A percentile compares a stretch with the other conserved stretches of the same genome.
Conservation (phyloP, 2,888 invertebrate genomes). For the Petrolisthes manimaculis region DNA sequence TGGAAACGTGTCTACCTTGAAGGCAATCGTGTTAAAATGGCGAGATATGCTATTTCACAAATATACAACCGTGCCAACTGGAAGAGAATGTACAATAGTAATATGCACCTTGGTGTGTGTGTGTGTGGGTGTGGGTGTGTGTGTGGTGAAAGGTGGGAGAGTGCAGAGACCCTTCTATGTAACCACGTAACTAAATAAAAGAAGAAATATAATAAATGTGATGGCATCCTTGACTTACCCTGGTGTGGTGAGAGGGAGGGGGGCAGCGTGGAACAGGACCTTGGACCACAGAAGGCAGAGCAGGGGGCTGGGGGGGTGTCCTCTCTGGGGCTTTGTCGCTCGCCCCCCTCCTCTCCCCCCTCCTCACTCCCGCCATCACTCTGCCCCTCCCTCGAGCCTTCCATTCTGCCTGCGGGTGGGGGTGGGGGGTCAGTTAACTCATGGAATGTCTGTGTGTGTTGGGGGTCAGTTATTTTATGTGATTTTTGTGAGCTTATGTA, state of each 20-base stretch:
- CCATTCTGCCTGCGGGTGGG: not conserved
- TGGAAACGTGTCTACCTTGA: no score
- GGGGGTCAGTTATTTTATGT: not conserved
- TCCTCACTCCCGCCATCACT: constrained; percentile 5
- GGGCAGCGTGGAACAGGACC: constrained; percentile 46
- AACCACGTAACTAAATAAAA: no score
- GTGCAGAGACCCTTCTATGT: no score
- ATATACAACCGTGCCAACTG: no score
- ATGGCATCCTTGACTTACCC: no score
- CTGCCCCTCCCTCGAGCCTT: not conserved
- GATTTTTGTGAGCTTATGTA: not conserved
- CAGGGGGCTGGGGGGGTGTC: constrained; percentile 65
- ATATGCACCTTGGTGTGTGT: no score
- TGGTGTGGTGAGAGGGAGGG: constrained; percentile 34
- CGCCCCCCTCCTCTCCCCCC: constrained; percentile 26
- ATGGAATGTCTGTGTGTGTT: not conserved
- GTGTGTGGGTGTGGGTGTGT: no score
- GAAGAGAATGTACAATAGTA: no score
- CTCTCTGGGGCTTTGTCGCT: constrained; percentile 33
- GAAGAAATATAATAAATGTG: no score
- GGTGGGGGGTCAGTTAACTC: not conserved
- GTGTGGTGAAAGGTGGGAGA: no score
- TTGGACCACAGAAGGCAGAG: constrained; percentile 59
- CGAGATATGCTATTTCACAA: no score
- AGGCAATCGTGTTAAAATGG: no score